Percentiles rank a stretch among this genome's conserved stretches.
phyloP scores from a whole-genome alignment of 2,113 vertebrate species.

The Cephalopholis sonnerati region DNA sequence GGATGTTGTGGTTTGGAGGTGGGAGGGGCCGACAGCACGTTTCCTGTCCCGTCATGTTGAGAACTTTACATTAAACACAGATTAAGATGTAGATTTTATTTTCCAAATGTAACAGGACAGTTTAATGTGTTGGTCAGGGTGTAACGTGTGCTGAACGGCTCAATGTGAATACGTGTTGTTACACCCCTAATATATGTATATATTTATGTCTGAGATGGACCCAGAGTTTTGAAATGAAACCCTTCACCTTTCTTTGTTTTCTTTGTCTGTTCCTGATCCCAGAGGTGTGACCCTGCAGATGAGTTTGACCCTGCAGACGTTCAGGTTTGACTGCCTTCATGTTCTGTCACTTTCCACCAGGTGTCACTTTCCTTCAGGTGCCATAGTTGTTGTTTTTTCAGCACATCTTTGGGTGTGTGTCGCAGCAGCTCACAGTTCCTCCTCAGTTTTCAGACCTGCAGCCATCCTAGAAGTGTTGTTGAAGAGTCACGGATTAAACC shows the following conservation, averaged over 20 bases:
- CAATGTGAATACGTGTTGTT: background rate
- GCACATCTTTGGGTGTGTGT: conserved; percentile 12
- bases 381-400: conserved; percentile 46
- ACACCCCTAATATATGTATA: background rate
- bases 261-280: conserved; percentile 52
- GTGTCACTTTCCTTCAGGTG: conserved; percentile 51
- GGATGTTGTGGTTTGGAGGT: too few species aligned
- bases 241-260: conserved; percentile 60
- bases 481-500: background rate
- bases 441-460: conserved; percentile 20
- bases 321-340: conserved; percentile 60
- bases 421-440: conserved; percentile 61
- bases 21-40: too few species aligned
- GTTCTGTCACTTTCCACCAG: conserved; percentile 61
- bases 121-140: too few species aligned
- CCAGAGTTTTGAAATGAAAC: conserved; percentile 76
- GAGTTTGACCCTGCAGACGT: conserved; percentile 45
- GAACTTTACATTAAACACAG: too few species aligned
- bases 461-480: conserved; percentile 31
- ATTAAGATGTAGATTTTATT: too few species aligned
- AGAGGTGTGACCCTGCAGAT: conserved; percentile 68
- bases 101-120: too few species aligned
- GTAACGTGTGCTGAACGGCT: too few species aligned
- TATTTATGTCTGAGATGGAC: background rate
- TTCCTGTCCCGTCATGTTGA: too few species aligned